Evolutionary conservation across 2,888 invertebrate genomes (phyloP).

Genomic region (Osedax frankpressi): DNA sequence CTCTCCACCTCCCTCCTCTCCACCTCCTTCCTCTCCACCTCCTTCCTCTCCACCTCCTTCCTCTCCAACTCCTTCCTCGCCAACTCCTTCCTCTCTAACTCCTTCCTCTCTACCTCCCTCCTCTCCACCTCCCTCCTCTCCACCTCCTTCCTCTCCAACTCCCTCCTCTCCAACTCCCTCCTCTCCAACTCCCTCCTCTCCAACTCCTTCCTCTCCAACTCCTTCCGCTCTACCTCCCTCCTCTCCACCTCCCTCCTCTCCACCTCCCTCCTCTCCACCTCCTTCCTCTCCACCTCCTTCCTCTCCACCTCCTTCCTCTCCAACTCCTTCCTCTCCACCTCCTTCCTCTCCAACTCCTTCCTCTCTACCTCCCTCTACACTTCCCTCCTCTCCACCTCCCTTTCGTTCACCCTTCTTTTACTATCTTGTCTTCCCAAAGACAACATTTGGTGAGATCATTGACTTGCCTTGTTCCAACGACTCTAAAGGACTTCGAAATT

Average conservation of each 20-base stretch:
- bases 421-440: too few species aligned
- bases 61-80: too few species aligned
- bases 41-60: not conserved
- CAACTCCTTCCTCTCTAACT: too few species aligned
- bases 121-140: not conserved
- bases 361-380: too few species aligned
- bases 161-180: too few species aligned
- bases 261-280: too few species aligned
- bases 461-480: not conserved
- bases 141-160: not conserved
- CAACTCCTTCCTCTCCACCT: too few species aligned
- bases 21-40: not conserved
- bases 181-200: too few species aligned
- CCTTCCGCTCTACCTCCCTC: not conserved
- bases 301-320: not conserved
- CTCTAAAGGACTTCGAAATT: not conserved
- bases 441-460: not conserved
- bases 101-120: not conserved
- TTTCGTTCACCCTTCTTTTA: not conserved
- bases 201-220: too few species aligned
- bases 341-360: too few species aligned
- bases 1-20: too few species aligned
- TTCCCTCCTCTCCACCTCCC: too few species aligned
- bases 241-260: not conserved
- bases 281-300: not conserved